Conservation (phyloP, 1,140 invertebrate genomes). For the Drosophila seguyi region DNA sequence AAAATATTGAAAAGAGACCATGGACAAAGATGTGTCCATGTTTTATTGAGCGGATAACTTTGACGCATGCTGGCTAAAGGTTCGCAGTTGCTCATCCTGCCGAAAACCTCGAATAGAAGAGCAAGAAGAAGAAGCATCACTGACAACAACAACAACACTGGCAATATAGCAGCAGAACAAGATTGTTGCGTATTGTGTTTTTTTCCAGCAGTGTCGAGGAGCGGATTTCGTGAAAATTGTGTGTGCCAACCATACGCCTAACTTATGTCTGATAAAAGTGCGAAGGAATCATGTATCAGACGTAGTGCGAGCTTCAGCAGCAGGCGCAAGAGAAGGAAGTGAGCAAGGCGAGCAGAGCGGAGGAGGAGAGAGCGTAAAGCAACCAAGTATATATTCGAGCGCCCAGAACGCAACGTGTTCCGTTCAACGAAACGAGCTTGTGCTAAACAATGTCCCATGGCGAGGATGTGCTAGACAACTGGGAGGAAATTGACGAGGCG, state of each 20-base stretch:
- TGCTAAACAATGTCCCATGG: conserved; percentile 86
- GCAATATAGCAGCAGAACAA: conserved; percentile 36
- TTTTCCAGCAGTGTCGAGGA: conserved; percentile 51
- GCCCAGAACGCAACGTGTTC: conserved; percentile 61
- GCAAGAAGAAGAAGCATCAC: conserved; percentile 35
- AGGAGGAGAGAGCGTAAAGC: conserved; percentile 41
- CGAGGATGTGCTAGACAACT: conserved; percentile 90
- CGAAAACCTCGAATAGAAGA: conserved; percentile 10
- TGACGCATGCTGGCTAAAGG: conserved; percentile 17
- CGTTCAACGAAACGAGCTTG: conserved; percentile 27
- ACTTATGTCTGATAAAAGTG: conserved; percentile 82
- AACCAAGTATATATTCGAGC: conserved; percentile 38
- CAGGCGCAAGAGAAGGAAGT: conserved; percentile 80
- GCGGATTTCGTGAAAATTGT: conserved; percentile 54
- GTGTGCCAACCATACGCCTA: conserved; percentile 74
- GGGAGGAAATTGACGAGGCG: conserved; percentile 93
- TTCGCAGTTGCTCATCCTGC: conserved; percentile 5
- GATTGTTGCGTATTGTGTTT: conserved; percentile 77
- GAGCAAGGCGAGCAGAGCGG: conserved; percentile 35
- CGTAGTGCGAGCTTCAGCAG: conserved; percentile 79
- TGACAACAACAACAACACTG: conserved; percentile 18
- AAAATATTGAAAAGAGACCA: too few relatives aligned
- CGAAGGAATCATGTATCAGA: conserved; percentile 73
- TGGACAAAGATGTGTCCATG: too few relatives aligned
- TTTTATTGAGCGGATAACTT: background rate